Evolutionary conservation across 2,888 invertebrate species (phyloP), one percentile per base, ranked within the genome.

Genomic region (Sminthurides aquaticus): DNA sequence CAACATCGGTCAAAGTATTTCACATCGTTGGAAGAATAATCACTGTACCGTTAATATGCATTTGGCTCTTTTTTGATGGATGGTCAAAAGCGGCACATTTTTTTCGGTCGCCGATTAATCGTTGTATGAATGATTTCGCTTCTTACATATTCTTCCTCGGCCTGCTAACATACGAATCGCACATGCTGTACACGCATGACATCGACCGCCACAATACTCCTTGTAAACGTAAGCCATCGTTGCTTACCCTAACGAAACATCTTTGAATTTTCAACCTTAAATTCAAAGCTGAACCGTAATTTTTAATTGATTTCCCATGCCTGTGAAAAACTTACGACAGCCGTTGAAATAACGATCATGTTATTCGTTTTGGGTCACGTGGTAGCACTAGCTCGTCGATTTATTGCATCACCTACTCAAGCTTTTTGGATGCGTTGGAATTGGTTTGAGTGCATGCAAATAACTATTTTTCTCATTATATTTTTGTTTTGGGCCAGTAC

Each of bases 61-160:
- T 81, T 52, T 79, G 80, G 79, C 55, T 60, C 2, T 56, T 34
- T 25, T 15, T 64, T 15, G 55, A 64, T n/a, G 20, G 3, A 18
- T 55, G 29, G 18, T 62, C 62, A 1, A 43, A 24, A 2, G 18
- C 24, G 20, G 55, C 56, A 18, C 54, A 56, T 20, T 62, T 59
- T n/a, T 59, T 66, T n/a, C 52, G 49, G 1, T 8, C 86, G 74
- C 88, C 88, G 28, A 81, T 87, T 69, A 87, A 87, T 77, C 86
- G 86, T 79, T 86, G 87, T 79, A 83, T 89, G 73, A 86, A 85
- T 60, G 85, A 85, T 75, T 81, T 84, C 3, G 82, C 86, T 20
- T 84, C 85, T 18, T 87, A 87, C 77, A 76, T 86, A 62, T 79
- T 86, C 67, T 89, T 88, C 78, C 81, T 88, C 58, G 75, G 82